Base-by-base conservation (phyloP, 2,113 vertebrate species). In the Thinocorus orbignyianus region DNA sequence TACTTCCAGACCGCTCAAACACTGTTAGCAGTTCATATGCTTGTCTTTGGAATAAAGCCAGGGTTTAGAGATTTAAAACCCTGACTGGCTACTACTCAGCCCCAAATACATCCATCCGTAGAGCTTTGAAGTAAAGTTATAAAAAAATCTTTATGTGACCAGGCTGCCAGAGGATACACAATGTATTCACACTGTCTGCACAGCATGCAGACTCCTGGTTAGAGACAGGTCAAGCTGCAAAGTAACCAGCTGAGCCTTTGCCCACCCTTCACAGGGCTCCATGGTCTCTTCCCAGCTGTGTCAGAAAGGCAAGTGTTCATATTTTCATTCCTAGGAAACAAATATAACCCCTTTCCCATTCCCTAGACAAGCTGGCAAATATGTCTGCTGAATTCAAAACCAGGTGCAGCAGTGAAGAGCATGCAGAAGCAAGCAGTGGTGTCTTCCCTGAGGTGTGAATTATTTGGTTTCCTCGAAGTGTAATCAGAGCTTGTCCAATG, bases 121-220 rank as follows among this genome's bases (percentile, higher is more conserved):
- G n/a, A 33, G 9, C 17, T 79, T 17, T 66, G 15, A 88, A 70
- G 14, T 19, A 35, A 41, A 66, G 12, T n/a, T 52, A 48, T 14
- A 33, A 61, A 10, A 72, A 14, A 17, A 6, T 5, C 41, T 20
- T 57, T 9, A 20, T 5, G 5, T 54, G n/a, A 37, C 25, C n/a
- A 22, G 16, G 15, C 28, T 80, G 35, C 9, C 58, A 46, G 23
- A 52, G 5, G 51, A 33, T 7, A 30, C 4, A n/a, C n/a, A n/a
- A 4, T 0, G 0, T 14, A 48, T 7, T 42, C 16, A 35, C 9
- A 12, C 14, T 13, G 13, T 6, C 2, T 0, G 11, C 42, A 71
- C 17, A 54, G 37, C n/a, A 54, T 28, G 7, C 14, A 13, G 49
- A 41, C 15, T 13, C 41, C 33, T 17, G 5, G 18, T 62, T 72